These are phyloP conservation scores for Pristionchus mayeri DNA, from an alignment of 2,888 invertebrate species.

Conservation along the genomic window DNA sequence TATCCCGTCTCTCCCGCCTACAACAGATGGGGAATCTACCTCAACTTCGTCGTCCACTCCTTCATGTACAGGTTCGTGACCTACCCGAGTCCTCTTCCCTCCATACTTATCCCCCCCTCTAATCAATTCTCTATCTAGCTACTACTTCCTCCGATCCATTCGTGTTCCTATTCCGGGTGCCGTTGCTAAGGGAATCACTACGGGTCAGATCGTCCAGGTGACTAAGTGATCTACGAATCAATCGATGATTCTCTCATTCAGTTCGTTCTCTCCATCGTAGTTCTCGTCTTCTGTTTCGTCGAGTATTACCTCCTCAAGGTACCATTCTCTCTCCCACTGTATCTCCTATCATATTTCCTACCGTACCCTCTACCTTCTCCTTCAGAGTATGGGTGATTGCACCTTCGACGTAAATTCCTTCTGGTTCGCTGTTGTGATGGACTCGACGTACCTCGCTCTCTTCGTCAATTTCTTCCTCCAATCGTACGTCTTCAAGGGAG, in stretches of 20 bases:
- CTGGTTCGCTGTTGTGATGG: constrained; percentile 62
- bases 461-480: constrained; percentile 69
- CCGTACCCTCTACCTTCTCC: neutral
- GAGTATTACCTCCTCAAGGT: constrained; percentile 29
- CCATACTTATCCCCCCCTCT: too few species aligned
- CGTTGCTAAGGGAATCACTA: constrained; percentile 70
- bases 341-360: neutral
- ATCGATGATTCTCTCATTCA: constrained; percentile 54
- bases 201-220: constrained; percentile 69
- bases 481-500: constrained; percentile 62
- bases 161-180: constrained; percentile 72
- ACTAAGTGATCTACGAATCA: constrained; percentile 56
- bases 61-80: constrained; percentile 65
- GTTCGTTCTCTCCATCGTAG: constrained; percentile 68
- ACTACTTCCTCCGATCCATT: constrained; percentile 75
- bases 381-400: constrained; percentile 30
- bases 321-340: neutral
- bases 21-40: constrained; percentile 75
- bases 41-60: constrained; percentile 71
- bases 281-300: constrained; percentile 50
- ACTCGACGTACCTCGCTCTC: constrained; percentile 62
- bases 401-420: constrained; percentile 5
- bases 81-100: neutral
- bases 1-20: constrained; percentile 57
- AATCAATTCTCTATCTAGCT: constrained; percentile 54